Conservation (phyloP, 2,797 vertebrate species). For the Neosilurus mollespiculum region DNA sequence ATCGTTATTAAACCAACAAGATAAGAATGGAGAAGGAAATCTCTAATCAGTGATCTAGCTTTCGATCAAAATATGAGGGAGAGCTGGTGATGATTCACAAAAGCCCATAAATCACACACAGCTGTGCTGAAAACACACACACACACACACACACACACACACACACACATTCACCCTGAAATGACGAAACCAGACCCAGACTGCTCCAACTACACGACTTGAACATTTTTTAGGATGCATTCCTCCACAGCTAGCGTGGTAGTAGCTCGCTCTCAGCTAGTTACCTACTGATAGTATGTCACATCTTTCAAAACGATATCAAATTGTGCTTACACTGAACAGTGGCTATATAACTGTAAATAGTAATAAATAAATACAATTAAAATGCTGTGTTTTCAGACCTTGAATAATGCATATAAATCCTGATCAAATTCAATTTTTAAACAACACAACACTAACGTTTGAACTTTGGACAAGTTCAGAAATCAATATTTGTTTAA, state of each 20-base stretch:
- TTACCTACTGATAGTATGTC: not conserved
- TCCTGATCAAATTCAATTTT: too few species aligned
- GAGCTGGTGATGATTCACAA: slow-evolving; percentile 14
- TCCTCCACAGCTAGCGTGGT: not conserved
- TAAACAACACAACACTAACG: too few species aligned
- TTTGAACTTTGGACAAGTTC: too few species aligned
- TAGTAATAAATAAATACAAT: too few species aligned
- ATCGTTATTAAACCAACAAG: slow-evolving; percentile 4
- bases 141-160: too few species aligned
- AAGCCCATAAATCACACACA: slow-evolving; percentile 17
- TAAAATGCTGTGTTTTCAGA: too few species aligned
- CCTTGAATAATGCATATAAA: too few species aligned
- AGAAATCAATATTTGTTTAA: too few species aligned
- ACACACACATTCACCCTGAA: not conserved
- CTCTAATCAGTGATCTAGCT: not conserved
- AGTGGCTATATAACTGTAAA: too few species aligned
- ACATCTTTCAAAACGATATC: not conserved
- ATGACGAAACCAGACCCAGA: not conserved
- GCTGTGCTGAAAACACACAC: slow-evolving; percentile 7
- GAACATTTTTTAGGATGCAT: not conserved
- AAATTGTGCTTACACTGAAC: not conserved
- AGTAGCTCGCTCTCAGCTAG: not conserved
- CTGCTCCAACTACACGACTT: not conserved
- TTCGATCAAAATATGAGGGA: not conserved
- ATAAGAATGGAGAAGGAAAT: slow-evolving; percentile 11